A percentile compares a stretch with the other conserved stretches of the same genome.
Evolutionary conservation across 2,888 invertebrate genomes (phyloP).

Genomic region (Agrochola lota): DNA sequence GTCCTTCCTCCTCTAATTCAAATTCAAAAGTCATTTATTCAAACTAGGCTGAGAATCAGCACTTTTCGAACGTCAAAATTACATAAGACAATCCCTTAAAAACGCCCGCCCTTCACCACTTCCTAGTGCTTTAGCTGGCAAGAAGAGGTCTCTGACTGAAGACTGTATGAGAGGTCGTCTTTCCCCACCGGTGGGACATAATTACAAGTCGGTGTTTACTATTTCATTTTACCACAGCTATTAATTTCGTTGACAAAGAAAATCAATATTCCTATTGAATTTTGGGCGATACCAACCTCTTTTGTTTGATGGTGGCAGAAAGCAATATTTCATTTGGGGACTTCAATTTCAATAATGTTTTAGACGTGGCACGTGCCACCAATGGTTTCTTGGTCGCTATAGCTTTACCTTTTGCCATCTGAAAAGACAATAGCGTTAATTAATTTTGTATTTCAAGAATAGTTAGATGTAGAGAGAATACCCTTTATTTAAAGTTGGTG

Average conservation of each 20-base stretch:
- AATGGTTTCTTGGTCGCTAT: not conserved
- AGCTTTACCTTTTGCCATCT: not conserved
- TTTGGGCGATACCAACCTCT: conserved; percentile 29
- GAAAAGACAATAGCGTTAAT: conserved; percentile 25
- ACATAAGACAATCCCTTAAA: no score
- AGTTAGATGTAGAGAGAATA: no score
- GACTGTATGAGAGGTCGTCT: not conserved
- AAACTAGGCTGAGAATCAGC: no score
- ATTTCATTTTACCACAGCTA: conserved; percentile 79
- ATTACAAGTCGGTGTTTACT: conserved; percentile 43
- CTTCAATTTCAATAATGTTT: conserved; percentile 30
- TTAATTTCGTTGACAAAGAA: conserved; percentile 72
- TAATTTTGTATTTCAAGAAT: not conserved
- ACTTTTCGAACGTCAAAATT: no score
- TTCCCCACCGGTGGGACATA: not conserved
- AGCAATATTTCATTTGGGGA: conserved; percentile 46
- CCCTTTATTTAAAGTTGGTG: no score
- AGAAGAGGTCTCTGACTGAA: no score
- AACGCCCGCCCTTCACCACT: no score
- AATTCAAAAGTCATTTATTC: no score
- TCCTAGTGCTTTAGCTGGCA: no score
- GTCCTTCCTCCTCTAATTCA: no score
- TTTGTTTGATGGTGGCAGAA: conserved; percentile 38
- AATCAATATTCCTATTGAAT: conserved; percentile 50
- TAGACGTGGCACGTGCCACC: conserved; percentile 5